Evolutionary conservation across 37 sponge, comb jelly and placozoan genomes (phyloP).

Genomic region (Spongia lamella): DNA sequence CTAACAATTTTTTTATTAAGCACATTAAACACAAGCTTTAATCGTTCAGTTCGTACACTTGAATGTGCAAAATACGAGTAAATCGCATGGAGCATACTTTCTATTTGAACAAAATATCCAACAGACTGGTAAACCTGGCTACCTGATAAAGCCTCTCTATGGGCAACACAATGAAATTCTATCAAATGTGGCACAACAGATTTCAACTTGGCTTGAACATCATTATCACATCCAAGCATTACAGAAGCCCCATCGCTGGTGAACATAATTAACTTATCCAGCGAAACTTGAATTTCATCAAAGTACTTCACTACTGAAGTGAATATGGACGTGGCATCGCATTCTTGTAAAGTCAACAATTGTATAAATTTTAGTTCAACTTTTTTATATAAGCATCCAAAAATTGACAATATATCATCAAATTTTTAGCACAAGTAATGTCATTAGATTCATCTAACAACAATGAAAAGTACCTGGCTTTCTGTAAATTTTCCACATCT

Average conservation of each 20-base stretch:
- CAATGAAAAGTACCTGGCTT: constrained; percentile 6
- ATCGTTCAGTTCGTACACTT: no score
- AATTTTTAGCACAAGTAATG: constrained; percentile 4
- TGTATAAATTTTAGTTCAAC: constrained; percentile 1
- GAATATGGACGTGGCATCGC: not conserved
- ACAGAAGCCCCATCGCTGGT: constrained; percentile 22
- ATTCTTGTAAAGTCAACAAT: not conserved
- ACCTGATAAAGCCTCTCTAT: no score
- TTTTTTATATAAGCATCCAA: not conserved
- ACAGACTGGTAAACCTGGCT: no score
- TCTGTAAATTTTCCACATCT: not conserved
- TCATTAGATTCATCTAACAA: constrained; percentile 20
- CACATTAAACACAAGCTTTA: no score
- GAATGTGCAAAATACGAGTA: no score
- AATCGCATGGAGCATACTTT: no score
- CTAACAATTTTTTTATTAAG: no score
- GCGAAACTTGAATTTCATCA: not conserved
- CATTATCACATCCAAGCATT: constrained; percentile 18
- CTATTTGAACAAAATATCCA: no score
- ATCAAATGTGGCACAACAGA: no score
- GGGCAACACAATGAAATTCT: no score
- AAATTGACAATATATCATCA: constrained; percentile 3
- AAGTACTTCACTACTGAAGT: not conserved
- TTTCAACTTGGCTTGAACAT: constrained; percentile 11
- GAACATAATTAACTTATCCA: not conserved